These are phyloP conservation scores for Epizoanthus ramosus DNA, from an alignment of 92 coral and sea anemone genomes.

Conservation along the genomic window DNA sequence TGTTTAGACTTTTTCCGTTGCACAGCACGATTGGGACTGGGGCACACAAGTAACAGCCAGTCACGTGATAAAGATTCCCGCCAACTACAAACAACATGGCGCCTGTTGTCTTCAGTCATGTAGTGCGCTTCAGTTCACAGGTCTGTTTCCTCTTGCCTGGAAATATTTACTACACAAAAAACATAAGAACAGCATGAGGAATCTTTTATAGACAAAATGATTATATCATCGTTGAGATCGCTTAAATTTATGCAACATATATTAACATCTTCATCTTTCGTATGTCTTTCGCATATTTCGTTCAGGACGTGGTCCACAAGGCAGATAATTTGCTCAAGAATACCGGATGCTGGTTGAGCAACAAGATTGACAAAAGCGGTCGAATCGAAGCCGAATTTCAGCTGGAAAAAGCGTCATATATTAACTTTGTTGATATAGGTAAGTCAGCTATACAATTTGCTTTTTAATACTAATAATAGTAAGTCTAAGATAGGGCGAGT, in stretches of 20 bases:
- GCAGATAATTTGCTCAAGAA: constrained; percentile 74
- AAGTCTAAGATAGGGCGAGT: too few species aligned
- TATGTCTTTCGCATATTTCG: too few species aligned
- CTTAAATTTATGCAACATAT: background rate
- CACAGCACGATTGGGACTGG: constrained; percentile 19
- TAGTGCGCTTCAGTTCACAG: constrained; percentile 84
- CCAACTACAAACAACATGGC: constrained; percentile 82
- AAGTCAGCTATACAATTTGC: background rate
- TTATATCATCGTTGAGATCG: background rate
- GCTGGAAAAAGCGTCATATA: constrained; percentile 72
- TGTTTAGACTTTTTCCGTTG: background rate
- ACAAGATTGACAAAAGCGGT: constrained; percentile 62
- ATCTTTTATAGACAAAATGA: background rate
- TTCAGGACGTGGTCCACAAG: constrained; percentile 69
- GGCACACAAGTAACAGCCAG: background rate
- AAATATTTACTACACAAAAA: background rate
- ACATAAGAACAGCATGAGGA: background rate
- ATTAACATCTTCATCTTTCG: background rate
- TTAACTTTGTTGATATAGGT: constrained; percentile 86
- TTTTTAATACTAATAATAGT: too few species aligned
- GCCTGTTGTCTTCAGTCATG: constrained; percentile 63
- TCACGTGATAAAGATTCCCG: constrained; percentile 63
- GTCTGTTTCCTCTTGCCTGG: constrained; percentile 26
- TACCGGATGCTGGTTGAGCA: constrained; percentile 72
- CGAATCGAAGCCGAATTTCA: constrained; percentile 88